Percentiles rank a stretch among this genome's conserved stretches.
Conservation (phyloP, 2,888 invertebrate genomes). For the Sipha maydis region DNA sequence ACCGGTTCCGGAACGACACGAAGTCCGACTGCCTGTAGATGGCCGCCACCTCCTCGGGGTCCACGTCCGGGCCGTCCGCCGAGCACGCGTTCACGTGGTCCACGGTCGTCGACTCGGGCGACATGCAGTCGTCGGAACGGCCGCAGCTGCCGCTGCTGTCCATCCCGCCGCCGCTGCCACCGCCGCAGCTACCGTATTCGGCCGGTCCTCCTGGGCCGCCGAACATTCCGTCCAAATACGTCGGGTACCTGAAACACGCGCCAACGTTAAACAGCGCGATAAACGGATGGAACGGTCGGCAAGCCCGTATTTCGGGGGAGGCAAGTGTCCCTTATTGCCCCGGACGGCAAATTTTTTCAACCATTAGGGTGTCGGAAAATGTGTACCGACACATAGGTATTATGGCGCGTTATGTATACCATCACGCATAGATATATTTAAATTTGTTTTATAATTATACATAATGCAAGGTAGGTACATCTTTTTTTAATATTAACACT, state of each 20-base stretch:
- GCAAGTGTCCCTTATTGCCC: too few relatives aligned
- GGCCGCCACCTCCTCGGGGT: conserved; percentile 35
- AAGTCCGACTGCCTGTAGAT: conserved; percentile 48
- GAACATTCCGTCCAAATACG: neutral
- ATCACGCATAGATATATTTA: too few relatives aligned
- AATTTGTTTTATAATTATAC: too few relatives aligned
- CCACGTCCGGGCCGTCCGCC: neutral
- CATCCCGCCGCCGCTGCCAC: neutral
- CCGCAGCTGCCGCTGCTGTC: neutral
- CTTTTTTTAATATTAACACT: too few relatives aligned
- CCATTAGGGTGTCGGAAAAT: too few relatives aligned
- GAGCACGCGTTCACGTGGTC: neutral
- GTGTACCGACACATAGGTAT: too few relatives aligned
- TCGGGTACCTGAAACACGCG: conserved; percentile 8
- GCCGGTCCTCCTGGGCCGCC: neutral
- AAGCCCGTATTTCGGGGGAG: too few relatives aligned
- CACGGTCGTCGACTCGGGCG: conserved; percentile 20
- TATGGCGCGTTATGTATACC: too few relatives aligned
- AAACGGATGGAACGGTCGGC: too few relatives aligned
- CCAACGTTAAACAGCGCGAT: neutral
- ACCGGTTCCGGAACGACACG: conserved; percentile 43
- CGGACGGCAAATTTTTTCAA: too few relatives aligned
- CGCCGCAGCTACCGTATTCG: neutral
- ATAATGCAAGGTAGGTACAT: too few relatives aligned
- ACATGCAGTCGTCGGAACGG: conserved; percentile 4